Conservation (phyloP, 2,113 vertebrate species). For the Hydropotes inermis region DNA sequence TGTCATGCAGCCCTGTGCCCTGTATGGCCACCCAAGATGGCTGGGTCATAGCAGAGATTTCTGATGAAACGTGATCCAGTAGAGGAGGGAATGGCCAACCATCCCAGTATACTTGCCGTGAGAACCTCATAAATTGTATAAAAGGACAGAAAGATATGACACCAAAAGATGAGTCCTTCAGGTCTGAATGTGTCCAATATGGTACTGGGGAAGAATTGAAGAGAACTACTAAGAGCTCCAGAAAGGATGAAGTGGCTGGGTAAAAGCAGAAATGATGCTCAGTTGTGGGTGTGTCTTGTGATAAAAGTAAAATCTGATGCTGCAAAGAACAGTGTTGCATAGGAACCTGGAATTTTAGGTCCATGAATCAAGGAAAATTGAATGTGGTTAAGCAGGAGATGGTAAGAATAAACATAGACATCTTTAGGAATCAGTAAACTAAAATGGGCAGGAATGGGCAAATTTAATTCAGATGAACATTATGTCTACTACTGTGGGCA, state of each 20-base stretch:
- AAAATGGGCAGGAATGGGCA: not conserved
- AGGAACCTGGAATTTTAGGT: not conserved
- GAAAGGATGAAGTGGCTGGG: not conserved
- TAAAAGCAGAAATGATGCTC: not conserved
- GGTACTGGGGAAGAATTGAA: not conserved
- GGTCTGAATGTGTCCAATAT: not conserved
- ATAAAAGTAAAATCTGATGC: not conserved
- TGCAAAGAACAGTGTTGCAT: not conserved
- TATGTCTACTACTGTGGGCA: not conserved
- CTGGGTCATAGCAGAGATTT: not conserved
- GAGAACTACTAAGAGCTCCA: not conserved
- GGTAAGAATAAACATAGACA: not conserved
- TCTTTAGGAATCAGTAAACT: not conserved
- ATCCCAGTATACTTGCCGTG: not conserved
- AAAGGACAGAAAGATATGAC: not conserved
- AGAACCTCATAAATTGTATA: not conserved
- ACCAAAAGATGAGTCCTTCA: not conserved
- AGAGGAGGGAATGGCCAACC: not conserved
- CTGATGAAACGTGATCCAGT: not conserved
- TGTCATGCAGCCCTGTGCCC: not conserved
- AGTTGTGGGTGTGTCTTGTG: not conserved
- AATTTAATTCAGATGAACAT: not conserved
- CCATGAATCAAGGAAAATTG: not conserved
- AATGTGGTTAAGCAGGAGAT: not conserved
- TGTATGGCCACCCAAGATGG: not conserved